Base-by-base conservation (phyloP, 2,797 vertebrate species). In the Adrianichthys oophorus region DNA sequence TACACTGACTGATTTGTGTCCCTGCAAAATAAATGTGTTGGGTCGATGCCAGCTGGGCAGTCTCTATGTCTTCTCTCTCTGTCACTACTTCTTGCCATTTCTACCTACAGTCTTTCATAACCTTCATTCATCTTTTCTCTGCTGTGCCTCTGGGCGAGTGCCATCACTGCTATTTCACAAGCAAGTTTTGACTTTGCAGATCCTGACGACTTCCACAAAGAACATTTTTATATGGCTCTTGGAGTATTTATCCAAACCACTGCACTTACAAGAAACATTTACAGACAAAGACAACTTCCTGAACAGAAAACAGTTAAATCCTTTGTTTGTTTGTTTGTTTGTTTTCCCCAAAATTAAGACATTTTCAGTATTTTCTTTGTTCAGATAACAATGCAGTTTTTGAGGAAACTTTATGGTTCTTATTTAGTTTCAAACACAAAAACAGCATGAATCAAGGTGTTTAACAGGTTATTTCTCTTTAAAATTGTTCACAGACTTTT, bases 1-100 rank as follows among this genome's bases (percentile, higher is more conserved):
- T 73, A 72, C 65, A 18, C 72, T 69, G 56, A 74, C 73, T 79
- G 79, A 85, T 87, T 85, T 88, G 85, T 76, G 68, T 80, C 46
- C 59, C 71, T 66, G 75, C 72, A 76, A 86, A 87, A 90, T 79
- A 68, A 86, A 81, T 81, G 63, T 54, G 49, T 52, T 90, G 87
- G 85, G 63, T 50, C 15, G 18, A 41, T 58, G 84, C 90, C 90
- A 89, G 78, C 72, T 68, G 66, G 67, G 71, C 78, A 66, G 82
- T 72, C 64, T 72, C 62, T 63, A 56, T 13, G 52, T 79, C 74
- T 74, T 74, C 70, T 72, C 61, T 23, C 64, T 74, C 68, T 65
- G 69, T 80, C 73, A 68, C 53, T 66, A 68, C 68, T 57, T 74
- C 59, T 74, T 75, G 65, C 7, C 19, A 75, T 79, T 73, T 64